Conservation (phyloP, 2,888 invertebrate species). For the Sphaerophoria taeniata region DNA sequence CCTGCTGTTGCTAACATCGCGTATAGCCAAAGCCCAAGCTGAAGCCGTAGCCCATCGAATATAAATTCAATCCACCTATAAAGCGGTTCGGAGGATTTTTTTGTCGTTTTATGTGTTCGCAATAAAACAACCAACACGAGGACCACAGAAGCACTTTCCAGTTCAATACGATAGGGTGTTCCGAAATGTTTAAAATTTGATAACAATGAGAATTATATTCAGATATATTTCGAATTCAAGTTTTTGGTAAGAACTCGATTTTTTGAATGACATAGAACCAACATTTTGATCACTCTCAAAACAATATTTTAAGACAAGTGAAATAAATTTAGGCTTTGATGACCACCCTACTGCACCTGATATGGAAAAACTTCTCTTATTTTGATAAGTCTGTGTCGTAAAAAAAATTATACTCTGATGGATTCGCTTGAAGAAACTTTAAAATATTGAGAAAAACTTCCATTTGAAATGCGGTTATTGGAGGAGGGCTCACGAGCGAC, state of each 20-base stretch:
- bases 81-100: conserved; percentile 36
- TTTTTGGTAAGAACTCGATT: no score
- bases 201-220: conserved; percentile 42
- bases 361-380: conserved; percentile 23
- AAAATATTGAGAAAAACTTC: conserved; percentile 53
- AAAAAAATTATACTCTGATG: conserved; percentile 29
- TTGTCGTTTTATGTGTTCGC: conserved; percentile 1
- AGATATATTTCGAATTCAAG: no score
- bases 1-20: conserved; percentile 62
- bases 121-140: conserved; percentile 33
- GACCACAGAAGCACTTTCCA: no score
- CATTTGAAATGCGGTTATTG: conserved; percentile 69
- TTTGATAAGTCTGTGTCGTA: conserved; percentile 35
- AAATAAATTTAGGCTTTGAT: no score
- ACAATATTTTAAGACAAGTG: no score
- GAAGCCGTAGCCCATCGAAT: conserved; percentile 53
- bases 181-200: background rate
- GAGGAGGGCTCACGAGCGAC: conserved; percentile 43
- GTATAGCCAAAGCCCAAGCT: conserved; percentile 1
- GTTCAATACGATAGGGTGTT: no score
- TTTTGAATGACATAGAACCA: no score
- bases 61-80: conserved; percentile 66
- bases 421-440: conserved; percentile 71
- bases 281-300: no score
- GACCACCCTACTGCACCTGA: conserved; percentile 30